A percentile compares a stretch with the other conserved stretches of the same genome.
Conservation (phyloP, 2,113 vertebrate genomes). For the Chlamydotis undulata region DNA sequence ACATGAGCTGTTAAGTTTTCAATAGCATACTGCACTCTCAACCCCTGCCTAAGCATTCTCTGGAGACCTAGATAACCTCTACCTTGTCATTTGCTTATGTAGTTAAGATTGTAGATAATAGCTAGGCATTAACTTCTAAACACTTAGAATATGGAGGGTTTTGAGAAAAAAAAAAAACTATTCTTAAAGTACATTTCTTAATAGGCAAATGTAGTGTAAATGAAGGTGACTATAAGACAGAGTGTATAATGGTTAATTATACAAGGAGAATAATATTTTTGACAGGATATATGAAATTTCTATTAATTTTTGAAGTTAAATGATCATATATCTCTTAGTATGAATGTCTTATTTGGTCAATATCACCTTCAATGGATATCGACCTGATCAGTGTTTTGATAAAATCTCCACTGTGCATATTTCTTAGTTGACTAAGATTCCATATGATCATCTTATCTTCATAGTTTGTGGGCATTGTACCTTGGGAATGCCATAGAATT, state of each 20-base stretch:
- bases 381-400: neutral
- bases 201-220: neutral
- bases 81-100: neutral
- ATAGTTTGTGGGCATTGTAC: neutral
- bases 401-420: neutral
- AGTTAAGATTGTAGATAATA: neutral
- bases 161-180: neutral
- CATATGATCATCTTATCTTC: neutral
- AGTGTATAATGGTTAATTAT: neutral
- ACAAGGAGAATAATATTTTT: neutral
- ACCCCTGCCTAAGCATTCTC: neutral
- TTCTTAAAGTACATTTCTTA: neutral
- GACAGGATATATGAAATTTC: neutral
- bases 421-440: neutral
- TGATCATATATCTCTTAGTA: neutral
- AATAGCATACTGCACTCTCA: neutral
- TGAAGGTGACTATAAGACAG: neutral
- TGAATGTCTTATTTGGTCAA: neutral
- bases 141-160: neutral
- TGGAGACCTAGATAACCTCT: neutral
- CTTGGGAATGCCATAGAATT: neutral
- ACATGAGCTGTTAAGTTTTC: neutral
- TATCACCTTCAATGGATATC: neutral
- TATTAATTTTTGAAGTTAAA: neutral
- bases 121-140: neutral